These are phyloP conservation scores for Plagodis pulveraria DNA, from an alignment of 2,888 invertebrate species.

Conservation along the genomic window DNA sequence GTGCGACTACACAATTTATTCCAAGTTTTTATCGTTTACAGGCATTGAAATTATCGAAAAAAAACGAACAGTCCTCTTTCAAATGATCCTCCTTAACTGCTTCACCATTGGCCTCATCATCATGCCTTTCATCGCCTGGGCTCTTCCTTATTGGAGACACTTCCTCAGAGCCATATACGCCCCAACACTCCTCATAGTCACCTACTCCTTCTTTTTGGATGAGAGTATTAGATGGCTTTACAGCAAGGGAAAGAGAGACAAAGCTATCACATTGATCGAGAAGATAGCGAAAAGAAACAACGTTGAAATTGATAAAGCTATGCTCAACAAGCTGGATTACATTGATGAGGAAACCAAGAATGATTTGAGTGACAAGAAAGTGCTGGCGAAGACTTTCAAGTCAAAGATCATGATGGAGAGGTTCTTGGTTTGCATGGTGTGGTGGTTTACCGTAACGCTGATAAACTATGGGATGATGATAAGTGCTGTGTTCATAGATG, in stretches of 20 bases:
- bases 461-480: slow-evolving; percentile 83
- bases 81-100: slow-evolving; percentile 76
- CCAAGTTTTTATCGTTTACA: slow-evolving; percentile 34
- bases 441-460: slow-evolving; percentile 79
- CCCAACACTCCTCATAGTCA: slow-evolving; percentile 68
- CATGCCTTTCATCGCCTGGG: slow-evolving; percentile 75
- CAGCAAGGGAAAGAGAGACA: slow-evolving; percentile 70
- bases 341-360: slow-evolving; percentile 55
- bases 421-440: slow-evolving; percentile 73
- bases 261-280: slow-evolving; percentile 62
- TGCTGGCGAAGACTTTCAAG: slow-evolving; percentile 70
- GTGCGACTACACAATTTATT: no score
- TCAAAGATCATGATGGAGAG: slow-evolving; percentile 74
- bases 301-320: slow-evolving; percentile 56
- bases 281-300: slow-evolving; percentile 71
- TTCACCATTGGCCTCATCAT: slow-evolving; percentile 72
- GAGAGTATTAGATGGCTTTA: slow-evolving; percentile 79
- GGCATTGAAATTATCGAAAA: slow-evolving; percentile 78
- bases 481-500: slow-evolving; percentile 73
- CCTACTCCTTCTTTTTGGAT: slow-evolving; percentile 71
- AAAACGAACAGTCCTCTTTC: slow-evolving; percentile 68
- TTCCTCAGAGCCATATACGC: slow-evolving; percentile 76
- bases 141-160: slow-evolving; percentile 74
- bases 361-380: slow-evolving; percentile 57
- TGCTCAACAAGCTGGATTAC: slow-evolving; percentile 64